Evolutionary conservation across 2,113 vertebrate genomes (phyloP).

Genomic region (Microcebus ravelobensis): DNA sequence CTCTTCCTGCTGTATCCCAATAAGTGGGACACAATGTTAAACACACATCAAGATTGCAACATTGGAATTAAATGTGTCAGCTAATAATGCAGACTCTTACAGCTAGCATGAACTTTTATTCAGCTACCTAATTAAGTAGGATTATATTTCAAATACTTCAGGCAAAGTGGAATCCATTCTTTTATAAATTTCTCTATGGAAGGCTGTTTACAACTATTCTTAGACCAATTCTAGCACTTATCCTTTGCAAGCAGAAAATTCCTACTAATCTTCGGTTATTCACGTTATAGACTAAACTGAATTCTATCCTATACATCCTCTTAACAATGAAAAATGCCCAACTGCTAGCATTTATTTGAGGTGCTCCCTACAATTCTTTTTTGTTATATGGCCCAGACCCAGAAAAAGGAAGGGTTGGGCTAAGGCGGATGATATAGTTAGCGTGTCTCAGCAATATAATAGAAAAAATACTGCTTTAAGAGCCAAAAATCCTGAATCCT

Average conservation of each 20-base stretch:
- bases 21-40: background rate
- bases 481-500: background rate
- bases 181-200: conserved; percentile 8
- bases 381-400: conserved; percentile 4
- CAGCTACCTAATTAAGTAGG: background rate
- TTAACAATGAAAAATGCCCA: conserved; percentile 46
- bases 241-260: conserved; percentile 41
- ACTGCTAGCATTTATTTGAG: background rate
- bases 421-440: background rate
- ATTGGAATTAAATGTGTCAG: conserved; percentile 31
- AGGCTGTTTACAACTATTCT: conserved; percentile 45
- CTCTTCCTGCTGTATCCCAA: background rate
- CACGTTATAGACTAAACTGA: conserved; percentile 4
- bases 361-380: background rate
- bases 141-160: conserved; percentile 52
- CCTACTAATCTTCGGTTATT: background rate
- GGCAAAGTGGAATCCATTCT: conserved; percentile 28
- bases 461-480: background rate
- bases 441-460: background rate
- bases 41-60: background rate
- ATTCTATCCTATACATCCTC: background rate
- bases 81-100: conserved; percentile 15
- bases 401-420: background rate
- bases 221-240: conserved; percentile 51
- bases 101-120: conserved; percentile 14